These are phyloP conservation scores for Colius striatus DNA, from an alignment of 2,113 vertebrate genomes.

Conservation along the genomic window DNA sequence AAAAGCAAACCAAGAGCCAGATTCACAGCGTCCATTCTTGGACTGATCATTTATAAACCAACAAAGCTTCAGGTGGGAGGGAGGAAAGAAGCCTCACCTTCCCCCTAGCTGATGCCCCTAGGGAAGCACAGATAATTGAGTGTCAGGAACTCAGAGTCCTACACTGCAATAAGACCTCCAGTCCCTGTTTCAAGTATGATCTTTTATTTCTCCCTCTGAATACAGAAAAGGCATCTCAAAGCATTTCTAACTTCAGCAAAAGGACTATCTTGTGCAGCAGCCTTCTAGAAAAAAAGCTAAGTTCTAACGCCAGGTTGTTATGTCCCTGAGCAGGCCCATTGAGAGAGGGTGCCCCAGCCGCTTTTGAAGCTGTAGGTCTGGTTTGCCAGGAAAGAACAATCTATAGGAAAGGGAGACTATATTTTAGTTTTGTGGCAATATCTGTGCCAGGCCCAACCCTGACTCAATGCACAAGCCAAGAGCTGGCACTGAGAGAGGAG, in stretches of 20 bases:
- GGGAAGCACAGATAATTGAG: background rate
- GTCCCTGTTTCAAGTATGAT: accelerated
- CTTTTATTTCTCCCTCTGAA: background rate
- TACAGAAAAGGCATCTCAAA: background rate
- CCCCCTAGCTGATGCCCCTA: background rate
- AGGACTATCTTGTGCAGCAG: background rate
- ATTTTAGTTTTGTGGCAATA: background rate
- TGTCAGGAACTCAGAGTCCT: background rate
- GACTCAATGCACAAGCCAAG: background rate
- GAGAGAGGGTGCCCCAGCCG: background rate
- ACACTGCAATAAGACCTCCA: accelerated
- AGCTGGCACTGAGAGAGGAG: background rate
- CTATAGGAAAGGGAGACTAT: background rate
- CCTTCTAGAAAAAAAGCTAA: background rate
- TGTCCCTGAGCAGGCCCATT: accelerated
- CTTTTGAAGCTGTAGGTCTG: background rate
- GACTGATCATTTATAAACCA: background rate
- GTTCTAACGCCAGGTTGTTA: accelerated
- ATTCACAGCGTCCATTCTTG: background rate
- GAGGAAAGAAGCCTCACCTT: background rate
- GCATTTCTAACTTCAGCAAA: background rate
- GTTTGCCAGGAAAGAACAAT: background rate
- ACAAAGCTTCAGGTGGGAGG: background rate
- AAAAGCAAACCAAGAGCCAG: background rate
- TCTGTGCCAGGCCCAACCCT: background rate